These are phyloP conservation scores for Galeopsomyia nigrocyanea DNA, from an alignment of 2,888 invertebrate genomes.

Conservation along the genomic window DNA sequence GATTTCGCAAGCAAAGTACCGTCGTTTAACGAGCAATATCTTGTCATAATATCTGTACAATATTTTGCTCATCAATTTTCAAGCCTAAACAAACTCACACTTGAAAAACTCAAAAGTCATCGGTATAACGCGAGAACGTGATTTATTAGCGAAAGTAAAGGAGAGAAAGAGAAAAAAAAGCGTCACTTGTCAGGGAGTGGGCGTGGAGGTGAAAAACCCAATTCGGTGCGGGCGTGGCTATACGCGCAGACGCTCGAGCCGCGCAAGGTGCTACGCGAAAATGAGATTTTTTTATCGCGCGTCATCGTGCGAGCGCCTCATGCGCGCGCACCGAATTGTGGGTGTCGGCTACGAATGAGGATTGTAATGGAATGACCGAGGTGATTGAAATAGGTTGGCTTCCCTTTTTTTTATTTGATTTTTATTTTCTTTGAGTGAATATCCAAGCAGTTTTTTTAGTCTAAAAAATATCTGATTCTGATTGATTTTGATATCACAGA, in stretches of 20 bases:
- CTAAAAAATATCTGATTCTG: too few relatives aligned
- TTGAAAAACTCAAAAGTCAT: too few relatives aligned
- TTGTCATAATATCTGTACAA: conserved; percentile 5
- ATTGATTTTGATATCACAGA: too few relatives aligned
- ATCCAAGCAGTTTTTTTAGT: too few relatives aligned
- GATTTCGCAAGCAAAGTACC: not conserved
- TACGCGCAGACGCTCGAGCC: conserved; percentile 47
- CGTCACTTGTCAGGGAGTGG: conserved; percentile 31
- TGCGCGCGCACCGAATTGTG: not conserved
- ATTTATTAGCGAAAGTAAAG: conserved; percentile 22
- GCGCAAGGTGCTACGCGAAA: conserved; percentile 37
- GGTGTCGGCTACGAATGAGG: too few relatives aligned
- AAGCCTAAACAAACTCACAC: not conserved
- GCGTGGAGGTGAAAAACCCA: conserved; percentile 63
- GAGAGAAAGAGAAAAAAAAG: not conserved
- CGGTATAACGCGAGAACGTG: too few relatives aligned
- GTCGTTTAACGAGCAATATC: conserved; percentile 18
- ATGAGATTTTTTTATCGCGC: conserved; percentile 47
- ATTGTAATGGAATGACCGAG: too few relatives aligned
- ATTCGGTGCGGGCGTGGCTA: conserved; percentile 59
- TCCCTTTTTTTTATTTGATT: too few relatives aligned
- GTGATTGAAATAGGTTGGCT: too few relatives aligned
- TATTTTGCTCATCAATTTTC: not conserved
- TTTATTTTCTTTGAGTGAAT: too few relatives aligned
- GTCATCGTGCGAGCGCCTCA: conserved; percentile 17